Evolutionary conservation across 2,888 invertebrate genomes (phyloP), one percentile per base, ranked within the genome.

Genomic region (Mayetiola destructor): DNA sequence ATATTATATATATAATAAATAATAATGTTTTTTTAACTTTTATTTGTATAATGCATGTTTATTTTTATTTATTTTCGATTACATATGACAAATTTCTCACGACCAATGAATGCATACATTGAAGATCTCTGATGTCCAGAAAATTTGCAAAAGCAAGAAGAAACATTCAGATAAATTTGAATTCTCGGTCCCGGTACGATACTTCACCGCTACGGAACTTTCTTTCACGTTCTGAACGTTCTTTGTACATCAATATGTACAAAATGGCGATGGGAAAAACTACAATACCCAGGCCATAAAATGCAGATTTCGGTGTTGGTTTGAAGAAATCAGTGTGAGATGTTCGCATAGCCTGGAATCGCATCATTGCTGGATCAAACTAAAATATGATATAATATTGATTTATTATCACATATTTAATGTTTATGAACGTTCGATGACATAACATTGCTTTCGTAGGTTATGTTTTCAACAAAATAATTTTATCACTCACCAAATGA

Each of bases 321-420:
- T 76, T 78, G 67, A 88, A 88, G 65, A 80, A 74, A 0, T 85
- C 81, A 61, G 75, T 78, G 56, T 78, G 72, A 8, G 77, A 78
- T 0, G 78, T 78, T 68, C 80, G 80, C 81, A 88, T 79, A 0
- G 89, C 78, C 66, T 80, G 74, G 66, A 79, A 88, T 56, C 87
- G 79, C 64, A 85, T 82, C 3, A 89, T 62, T 10, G 82, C 85
- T n/a, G 82, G 73, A 70, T 92, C 92, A 68, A 90, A 85, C 92
- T 92, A 72, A 62, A 80, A 79, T 57, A 61, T 16, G 20, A 48
- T 21, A 48, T 2, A 37, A 56, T 29, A 54, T 10, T 40, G 10
- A 42, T 4, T 55, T 56, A 36, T 32, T 2, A 48, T 21, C 55
- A 53, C 16, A 57, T 57, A 55, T 23, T 14, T 23, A 8, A 12